Conservation (phyloP, 2,797 vertebrate species). For the Pogonophryne albipinna region DNA sequence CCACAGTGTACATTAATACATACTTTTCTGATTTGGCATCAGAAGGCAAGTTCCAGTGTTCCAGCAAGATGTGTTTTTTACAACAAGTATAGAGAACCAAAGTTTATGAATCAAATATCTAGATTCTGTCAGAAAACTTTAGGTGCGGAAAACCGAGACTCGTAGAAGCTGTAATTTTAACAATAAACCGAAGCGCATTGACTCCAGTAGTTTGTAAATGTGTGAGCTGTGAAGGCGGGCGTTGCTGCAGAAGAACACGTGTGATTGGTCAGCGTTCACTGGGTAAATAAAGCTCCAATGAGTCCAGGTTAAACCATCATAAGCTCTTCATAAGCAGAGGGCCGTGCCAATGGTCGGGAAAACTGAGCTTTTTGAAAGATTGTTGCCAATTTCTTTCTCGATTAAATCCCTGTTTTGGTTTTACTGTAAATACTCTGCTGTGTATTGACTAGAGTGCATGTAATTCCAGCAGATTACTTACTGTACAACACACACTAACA, state of each 20-base stretch:
- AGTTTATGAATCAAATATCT: slow-evolving; percentile 5
- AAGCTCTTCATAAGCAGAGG: neutral
- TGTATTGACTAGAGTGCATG: neutral
- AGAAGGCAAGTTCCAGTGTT: neutral
- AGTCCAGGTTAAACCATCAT: slow-evolving; percentile 27
- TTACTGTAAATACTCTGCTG: neutral
- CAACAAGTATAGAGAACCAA: neutral
- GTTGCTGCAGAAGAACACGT: slow-evolving; percentile 23
- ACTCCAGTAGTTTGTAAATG: neutral
- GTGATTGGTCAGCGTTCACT: slow-evolving; percentile 21
- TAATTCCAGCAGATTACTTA: slow-evolving; percentile 50
- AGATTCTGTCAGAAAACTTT: neutral
- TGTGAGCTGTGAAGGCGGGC: slow-evolving; percentile 21
- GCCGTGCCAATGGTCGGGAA: neutral
- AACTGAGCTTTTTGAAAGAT: neutral
- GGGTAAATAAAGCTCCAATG: slow-evolving; percentile 39
- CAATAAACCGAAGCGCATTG: slow-evolving; percentile 29
- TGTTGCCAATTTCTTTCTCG: slow-evolving; percentile 3
- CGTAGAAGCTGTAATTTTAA: slow-evolving; percentile 6
- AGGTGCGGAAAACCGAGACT: slow-evolving; percentile 7
- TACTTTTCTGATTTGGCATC: neutral
- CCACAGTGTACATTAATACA: no score
- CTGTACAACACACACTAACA: neutral
- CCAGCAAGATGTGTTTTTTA: neutral
- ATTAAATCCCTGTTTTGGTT: slow-evolving; percentile 20